These are phyloP conservation scores for Liolophura sinensis DNA, from an alignment of 1,140 invertebrate species.

Conservation along the genomic window DNA sequence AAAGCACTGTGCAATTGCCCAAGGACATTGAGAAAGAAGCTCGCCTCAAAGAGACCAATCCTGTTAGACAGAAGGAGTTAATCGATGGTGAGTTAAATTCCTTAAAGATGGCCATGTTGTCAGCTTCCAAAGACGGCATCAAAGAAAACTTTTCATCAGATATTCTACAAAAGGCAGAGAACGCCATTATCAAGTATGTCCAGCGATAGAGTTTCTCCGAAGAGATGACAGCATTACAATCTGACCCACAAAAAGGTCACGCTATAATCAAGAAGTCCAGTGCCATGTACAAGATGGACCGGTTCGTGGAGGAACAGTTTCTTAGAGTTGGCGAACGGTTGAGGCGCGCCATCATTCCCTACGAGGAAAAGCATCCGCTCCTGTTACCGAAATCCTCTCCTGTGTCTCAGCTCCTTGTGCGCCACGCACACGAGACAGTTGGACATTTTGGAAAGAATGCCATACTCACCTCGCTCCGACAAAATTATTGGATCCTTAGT, in stretches of 20 bases:
- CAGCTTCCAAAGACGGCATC: no score
- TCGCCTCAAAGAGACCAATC: no score
- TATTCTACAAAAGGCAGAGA: constrained; percentile 5
- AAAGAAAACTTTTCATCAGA: constrained; percentile 3
- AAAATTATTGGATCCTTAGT: constrained; percentile 11
- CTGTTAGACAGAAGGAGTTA: no score
- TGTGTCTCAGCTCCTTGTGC: constrained; percentile 10
- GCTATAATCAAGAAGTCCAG: constrained; percentile 10
- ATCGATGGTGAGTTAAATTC: no score
- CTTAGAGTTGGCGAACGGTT: no score
- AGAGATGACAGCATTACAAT: constrained; percentile 9
- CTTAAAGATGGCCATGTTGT: no score
- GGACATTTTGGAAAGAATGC: constrained; percentile 14
- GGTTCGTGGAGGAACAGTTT: constrained; percentile 10
- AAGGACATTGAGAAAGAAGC: no score
- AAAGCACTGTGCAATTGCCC: no score
- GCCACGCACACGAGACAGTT: constrained; percentile 4
- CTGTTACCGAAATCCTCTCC: constrained; percentile 12
- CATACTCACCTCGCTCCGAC: no score
- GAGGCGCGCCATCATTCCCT: constrained; percentile 11
- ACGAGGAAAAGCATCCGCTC: constrained; percentile 18
- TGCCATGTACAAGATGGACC: constrained; percentile 17
- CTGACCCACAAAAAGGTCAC: no score
- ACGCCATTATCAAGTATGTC: constrained; percentile 5
- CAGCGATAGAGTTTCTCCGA: constrained; percentile 8